Percentiles rank a stretch among this genome's conserved stretches.
Evolutionary conservation across 2,797 vertebrate genomes (phyloP).

Genomic region (Tolypeutes matacus): DNA sequence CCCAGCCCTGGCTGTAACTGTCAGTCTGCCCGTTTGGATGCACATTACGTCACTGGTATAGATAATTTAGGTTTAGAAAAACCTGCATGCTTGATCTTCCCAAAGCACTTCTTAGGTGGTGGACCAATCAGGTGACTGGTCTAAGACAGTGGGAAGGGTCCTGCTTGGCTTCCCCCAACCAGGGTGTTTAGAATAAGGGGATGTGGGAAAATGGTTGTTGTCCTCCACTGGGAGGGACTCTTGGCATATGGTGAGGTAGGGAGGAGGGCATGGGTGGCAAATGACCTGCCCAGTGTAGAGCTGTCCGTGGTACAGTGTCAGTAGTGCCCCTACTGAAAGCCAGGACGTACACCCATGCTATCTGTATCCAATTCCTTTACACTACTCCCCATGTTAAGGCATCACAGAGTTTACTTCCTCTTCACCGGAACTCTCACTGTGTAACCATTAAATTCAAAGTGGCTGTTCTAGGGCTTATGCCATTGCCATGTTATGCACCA

Average conservation of each 20-base stretch:
- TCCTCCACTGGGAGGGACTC: neutral
- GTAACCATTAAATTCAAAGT: neutral
- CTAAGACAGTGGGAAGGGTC: neutral
- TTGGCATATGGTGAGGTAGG: neutral
- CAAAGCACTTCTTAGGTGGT: neutral
- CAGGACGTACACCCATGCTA: no score
- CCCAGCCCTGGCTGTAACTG: neutral
- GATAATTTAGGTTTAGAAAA: neutral
- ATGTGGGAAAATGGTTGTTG: neutral
- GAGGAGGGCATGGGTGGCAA: neutral
- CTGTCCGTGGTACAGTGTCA: neutral
- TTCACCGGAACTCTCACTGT: neutral
- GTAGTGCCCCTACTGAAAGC: neutral
- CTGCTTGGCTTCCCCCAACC: neutral
- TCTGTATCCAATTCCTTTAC: neutral
- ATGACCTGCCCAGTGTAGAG: neutral
- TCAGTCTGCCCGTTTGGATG: neutral
- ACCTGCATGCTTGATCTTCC: neutral
- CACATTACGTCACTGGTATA: neutral
- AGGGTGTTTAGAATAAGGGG: neutral
- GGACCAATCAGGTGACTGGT: neutral
- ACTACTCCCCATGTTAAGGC: neutral
- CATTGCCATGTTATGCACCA: neutral
- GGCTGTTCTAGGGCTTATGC: neutral
- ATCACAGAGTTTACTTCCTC: neutral